Conservation (phyloP, 2,888 invertebrate genomes). For the Tetanocera ferruginea region DNA sequence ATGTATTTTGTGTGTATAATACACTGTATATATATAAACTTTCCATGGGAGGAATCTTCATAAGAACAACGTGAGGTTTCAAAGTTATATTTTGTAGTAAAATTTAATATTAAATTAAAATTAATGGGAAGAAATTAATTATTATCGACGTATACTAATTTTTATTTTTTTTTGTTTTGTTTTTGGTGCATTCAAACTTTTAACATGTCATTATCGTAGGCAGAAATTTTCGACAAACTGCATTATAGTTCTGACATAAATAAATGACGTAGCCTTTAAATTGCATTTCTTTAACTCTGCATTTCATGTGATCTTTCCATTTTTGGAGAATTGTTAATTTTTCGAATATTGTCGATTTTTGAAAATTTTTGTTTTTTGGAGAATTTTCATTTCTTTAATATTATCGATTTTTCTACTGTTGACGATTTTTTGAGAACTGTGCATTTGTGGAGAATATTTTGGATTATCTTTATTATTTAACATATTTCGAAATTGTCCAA, state of each 20-base stretch:
- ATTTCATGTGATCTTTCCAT: no score
- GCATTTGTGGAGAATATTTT: no score
- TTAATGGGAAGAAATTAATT: background rate
- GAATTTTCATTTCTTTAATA: background rate
- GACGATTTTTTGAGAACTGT: no score
- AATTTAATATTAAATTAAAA: background rate
- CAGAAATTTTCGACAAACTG: background rate
- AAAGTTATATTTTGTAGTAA: conserved; percentile 8
- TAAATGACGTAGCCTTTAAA: no score
- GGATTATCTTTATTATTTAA: no score
- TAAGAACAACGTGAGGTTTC: conserved; percentile 24
- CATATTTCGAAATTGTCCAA: no score
- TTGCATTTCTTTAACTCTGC: no score
- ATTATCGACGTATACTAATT: background rate
- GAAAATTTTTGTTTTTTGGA: background rate
- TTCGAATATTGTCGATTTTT: background rate
- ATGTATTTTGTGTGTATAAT: background rate
- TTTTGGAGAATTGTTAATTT: background rate
- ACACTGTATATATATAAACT: conserved; percentile 16
- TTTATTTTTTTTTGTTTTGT: background rate
- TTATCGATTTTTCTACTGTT: background rate
- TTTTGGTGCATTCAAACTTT: background rate
- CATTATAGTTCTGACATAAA: no score
- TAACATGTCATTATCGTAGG: background rate
- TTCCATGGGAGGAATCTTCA: conserved; percentile 1